These are phyloP conservation scores for Bedellia somnulentella DNA, from an alignment of 2,888 invertebrate species.

Conservation along the genomic window DNA sequence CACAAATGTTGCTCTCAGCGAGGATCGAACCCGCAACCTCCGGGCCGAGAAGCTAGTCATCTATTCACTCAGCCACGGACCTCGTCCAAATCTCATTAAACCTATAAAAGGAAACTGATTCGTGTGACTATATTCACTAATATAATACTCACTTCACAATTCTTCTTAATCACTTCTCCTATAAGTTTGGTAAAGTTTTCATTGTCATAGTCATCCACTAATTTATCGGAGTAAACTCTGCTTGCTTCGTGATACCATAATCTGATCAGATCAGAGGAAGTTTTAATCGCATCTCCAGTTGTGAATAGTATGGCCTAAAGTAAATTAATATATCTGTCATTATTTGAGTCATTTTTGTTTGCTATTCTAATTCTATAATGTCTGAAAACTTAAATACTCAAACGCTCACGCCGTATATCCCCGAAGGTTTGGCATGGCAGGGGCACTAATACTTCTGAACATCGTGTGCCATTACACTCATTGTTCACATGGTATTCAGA, in stretches of 20 bases:
- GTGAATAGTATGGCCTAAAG: slow-evolving; percentile 82
- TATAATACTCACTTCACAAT: slow-evolving; percentile 66
- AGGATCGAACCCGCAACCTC: too few relatives aligned
- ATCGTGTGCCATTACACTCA: too few relatives aligned
- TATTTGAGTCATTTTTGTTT: not conserved
- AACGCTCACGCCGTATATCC: too few relatives aligned
- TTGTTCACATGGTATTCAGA: too few relatives aligned
- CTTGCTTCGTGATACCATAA: slow-evolving; percentile 90
- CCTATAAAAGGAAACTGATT: not conserved
- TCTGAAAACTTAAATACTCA: too few relatives aligned
- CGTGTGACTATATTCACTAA: not conserved
- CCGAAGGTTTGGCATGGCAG: too few relatives aligned
- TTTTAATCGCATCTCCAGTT: slow-evolving; percentile 73
- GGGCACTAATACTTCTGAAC: too few relatives aligned
- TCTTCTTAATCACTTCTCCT: slow-evolving; percentile 77
- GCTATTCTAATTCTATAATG: not conserved
- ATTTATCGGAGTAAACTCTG: slow-evolving; percentile 89
- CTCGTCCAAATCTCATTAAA: too few relatives aligned
- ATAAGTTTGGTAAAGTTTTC: slow-evolving; percentile 73
- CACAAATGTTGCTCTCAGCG: too few relatives aligned
- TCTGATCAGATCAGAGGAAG: slow-evolving; percentile 70
- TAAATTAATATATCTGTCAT: too few relatives aligned
- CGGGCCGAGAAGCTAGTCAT: too few relatives aligned
- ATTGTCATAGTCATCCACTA: slow-evolving; percentile 79
- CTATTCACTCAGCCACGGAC: too few relatives aligned